phyloP scores from a whole-genome alignment of 1,140 invertebrate species.

The Lucilia sericata region DNA sequence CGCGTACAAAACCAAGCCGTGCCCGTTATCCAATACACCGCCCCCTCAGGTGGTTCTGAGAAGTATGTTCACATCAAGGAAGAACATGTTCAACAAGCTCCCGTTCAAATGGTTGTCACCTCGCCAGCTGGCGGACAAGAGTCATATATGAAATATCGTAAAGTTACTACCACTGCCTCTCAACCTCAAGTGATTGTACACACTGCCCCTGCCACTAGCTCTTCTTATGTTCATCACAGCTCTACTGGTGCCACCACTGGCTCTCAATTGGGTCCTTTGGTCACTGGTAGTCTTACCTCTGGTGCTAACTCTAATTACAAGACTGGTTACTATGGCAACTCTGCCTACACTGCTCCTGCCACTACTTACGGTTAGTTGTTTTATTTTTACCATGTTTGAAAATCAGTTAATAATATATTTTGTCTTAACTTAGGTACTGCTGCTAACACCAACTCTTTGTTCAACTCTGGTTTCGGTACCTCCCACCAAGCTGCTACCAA shows the following conservation, averaged over 20 bases:
- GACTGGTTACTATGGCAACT: slow-evolving; percentile 18
- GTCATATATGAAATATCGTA: slow-evolving; percentile 56
- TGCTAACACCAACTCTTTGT: slow-evolving; percentile 51
- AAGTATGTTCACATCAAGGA: slow-evolving; percentile 56
- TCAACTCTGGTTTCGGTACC: slow-evolving; percentile 35
- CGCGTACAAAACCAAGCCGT: slow-evolving; percentile 42
- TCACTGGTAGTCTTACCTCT: slow-evolving; percentile 50
- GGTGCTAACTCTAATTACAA: slow-evolving; percentile 52
- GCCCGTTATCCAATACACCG: slow-evolving; percentile 49
- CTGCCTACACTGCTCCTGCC: slow-evolving; percentile 16
- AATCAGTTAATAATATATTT: background rate
- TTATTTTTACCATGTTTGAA: background rate
- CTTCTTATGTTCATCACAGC: slow-evolving; percentile 50
- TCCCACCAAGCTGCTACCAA: too few species aligned
- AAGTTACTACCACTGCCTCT: slow-evolving; percentile 50
- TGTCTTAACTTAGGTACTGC: slow-evolving; percentile 44
- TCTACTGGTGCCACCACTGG: slow-evolving; percentile 37
- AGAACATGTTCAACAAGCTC: slow-evolving; percentile 56
- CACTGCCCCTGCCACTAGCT: slow-evolving; percentile 50
- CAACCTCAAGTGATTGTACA: slow-evolving; percentile 51
- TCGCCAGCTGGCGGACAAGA: slow-evolving; percentile 55
- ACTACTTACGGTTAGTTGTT: background rate
- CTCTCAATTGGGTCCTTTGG: slow-evolving; percentile 43
- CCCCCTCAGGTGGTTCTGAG: slow-evolving; percentile 55
- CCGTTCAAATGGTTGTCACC: slow-evolving; percentile 50